Evolutionary conservation across 2,888 invertebrate genomes (phyloP).

Genomic region (Anoplius nigerrimus): DNA sequence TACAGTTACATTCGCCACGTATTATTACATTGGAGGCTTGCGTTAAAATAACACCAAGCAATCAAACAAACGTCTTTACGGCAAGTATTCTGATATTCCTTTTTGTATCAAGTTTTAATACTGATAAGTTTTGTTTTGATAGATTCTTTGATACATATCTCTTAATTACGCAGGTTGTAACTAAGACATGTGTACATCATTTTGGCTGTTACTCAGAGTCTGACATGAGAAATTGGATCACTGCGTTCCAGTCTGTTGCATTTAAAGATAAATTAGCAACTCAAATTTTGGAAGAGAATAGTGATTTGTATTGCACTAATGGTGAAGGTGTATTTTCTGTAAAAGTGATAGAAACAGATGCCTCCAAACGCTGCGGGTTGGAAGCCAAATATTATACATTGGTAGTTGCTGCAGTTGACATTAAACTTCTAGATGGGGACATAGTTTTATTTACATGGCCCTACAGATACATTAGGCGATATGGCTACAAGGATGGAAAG

Average conservation of each 20-base stretch:
- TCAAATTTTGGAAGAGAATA: constrained; percentile 87
- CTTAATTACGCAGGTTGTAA: constrained; percentile 78
- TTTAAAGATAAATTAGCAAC: constrained; percentile 82
- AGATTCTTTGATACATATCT: too few species aligned
- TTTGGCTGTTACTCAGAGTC: constrained; percentile 82
- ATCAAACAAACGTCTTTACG: constrained; percentile 76
- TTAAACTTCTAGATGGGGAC: constrained; percentile 83
- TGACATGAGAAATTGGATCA: constrained; percentile 86
- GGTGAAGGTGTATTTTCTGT: constrained; percentile 89
- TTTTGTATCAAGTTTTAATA: too few species aligned
- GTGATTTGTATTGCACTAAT: constrained; percentile 91
- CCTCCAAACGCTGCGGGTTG: constrained; percentile 85
- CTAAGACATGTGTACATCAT: constrained; percentile 81
- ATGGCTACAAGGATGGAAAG: constrained; percentile 90
- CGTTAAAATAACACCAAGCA: constrained; percentile 83
- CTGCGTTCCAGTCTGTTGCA: constrained; percentile 87
- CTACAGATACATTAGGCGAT: constrained; percentile 87
- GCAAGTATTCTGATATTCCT: constrained; percentile 65
- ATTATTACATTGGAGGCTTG: constrained; percentile 92
- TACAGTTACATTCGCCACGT: constrained; percentile 80
- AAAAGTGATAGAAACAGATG: constrained; percentile 86
- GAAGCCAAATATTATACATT: constrained; percentile 84
- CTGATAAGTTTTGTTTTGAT: too few species aligned
- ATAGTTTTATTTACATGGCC: constrained; percentile 87
- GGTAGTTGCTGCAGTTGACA: constrained; percentile 84